These are phyloP conservation scores for Anaspis maculata DNA, from an alignment of 2,888 invertebrate genomes.

Conservation along the genomic window DNA sequence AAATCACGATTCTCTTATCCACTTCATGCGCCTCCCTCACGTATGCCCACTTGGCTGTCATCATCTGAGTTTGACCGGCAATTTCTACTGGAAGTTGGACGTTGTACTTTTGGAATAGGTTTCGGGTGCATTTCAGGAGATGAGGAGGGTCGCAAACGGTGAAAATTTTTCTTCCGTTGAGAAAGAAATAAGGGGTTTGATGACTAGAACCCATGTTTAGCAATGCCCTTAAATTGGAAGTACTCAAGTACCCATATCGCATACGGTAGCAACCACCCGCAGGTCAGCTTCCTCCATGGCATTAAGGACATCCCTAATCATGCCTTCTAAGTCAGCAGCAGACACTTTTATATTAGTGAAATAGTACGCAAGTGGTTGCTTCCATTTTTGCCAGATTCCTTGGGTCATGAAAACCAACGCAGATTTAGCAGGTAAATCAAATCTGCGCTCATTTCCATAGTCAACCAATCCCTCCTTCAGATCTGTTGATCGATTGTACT, in stretches of 20 bases:
- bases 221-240: background rate
- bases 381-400: slow-evolving; percentile 1
- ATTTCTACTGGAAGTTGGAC: slow-evolving; percentile 2
- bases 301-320: background rate
- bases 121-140: slow-evolving; percentile 11
- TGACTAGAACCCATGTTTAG: background rate
- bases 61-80: no score
- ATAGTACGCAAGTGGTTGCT: background rate
- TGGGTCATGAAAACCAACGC: slow-evolving; percentile 11
- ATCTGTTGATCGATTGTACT: background rate
- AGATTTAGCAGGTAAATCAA: slow-evolving; percentile 3
- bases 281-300: background rate
- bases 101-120: slow-evolving; percentile 14
- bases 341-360: background rate
- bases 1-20: background rate
- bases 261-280: background rate
- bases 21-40: background rate
- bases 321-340: background rate
- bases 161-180: slow-evolving; percentile 5
- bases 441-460: background rate
- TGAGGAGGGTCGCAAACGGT: slow-evolving; percentile 14
- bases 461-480: slow-evolving; percentile 4
- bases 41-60: background rate
- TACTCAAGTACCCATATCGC: background rate
- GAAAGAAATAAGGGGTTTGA: background rate